Conservation (phyloP, 2,797 vertebrate species). For the Tolypeutes matacus region DNA sequence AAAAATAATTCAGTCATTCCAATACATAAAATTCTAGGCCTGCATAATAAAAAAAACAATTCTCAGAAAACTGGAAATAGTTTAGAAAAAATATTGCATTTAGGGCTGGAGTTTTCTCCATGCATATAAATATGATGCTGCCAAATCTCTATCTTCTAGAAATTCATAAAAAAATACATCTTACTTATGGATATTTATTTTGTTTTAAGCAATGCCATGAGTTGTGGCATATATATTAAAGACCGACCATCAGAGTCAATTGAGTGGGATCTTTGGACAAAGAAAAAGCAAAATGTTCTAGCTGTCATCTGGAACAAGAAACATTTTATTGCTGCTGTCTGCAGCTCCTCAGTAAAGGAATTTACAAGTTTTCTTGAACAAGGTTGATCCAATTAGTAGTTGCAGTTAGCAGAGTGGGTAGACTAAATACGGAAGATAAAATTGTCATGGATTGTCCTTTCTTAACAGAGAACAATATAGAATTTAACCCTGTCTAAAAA, state of each 20-base stretch:
- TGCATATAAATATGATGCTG: not conserved
- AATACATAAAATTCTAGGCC: not conserved
- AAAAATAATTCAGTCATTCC: not conserved
- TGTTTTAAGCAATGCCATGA: not conserved
- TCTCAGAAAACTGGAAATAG: not conserved
- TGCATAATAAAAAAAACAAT: not conserved
- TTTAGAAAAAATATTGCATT: not conserved
- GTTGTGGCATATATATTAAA: not conserved
- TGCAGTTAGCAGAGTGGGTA: not conserved
- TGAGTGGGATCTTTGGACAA: not conserved
- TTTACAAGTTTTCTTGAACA: not conserved
- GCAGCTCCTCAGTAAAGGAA: not conserved
- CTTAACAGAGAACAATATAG: not conserved
- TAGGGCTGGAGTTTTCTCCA: not conserved
- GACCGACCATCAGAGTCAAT: not conserved
- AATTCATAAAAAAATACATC: not conserved
- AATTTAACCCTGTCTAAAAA: not conserved
- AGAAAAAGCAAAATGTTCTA: not conserved
- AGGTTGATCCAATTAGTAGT: not conserved
- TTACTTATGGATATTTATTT: constrained; percentile 7
- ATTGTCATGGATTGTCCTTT: not conserved
- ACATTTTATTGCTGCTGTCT: not conserved
- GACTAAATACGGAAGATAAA: not conserved
- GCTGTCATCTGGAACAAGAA: constrained; percentile 2
- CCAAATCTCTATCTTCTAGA: not conserved